Base-by-base conservation (phyloP, 2,797 vertebrate genomes). In the Austrolebias charrua region DNA sequence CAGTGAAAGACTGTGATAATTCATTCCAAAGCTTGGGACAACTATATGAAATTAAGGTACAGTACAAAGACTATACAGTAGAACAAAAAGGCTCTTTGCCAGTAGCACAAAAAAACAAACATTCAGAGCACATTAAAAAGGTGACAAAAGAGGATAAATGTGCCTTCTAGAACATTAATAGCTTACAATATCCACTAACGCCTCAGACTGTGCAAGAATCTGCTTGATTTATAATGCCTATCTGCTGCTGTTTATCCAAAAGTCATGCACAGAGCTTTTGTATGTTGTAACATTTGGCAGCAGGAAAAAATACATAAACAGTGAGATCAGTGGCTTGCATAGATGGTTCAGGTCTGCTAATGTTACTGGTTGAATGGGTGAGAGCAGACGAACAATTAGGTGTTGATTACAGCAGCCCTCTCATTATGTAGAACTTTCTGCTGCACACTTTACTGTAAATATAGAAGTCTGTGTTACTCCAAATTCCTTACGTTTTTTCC, bases 281-380 rank as follows among this genome's bases (percentile, higher is more conserved):
- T 62, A 58, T 57, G 58, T 44, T 24, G 43, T 81, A 78, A 86
- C 84, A 90, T 90, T 80, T 90, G 88, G 86, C 82, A 69, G 56
- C 50, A 64, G 75, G 24, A 77, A 80, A 79, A 85, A 69, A 81
- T 76, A 75, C 81, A 89, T 83, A 86, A 89, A 90, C 76, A 76
- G 75, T 80, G 76, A 81, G 75, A 83, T 78, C 76, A 52, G 66
- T 58, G 53, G 53, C 76, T 31, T 35, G 57, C 75, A 84, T 83
- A 73, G 85, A 73, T 74, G 67, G 11, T 60, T 76, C 63, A 62
- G 60, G 60, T 86, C 73, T 73, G 76, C 78, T 86, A 80, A 78
- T 79, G 75, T 85, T 83, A 61, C 75, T 62, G 64, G 70, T 80
- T 78, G 63, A 82, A 82, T 73, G 74, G 72, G 85, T 80, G 86